Conservation (phyloP, 2,888 invertebrate species). For the Tortricodes alternella region DNA sequence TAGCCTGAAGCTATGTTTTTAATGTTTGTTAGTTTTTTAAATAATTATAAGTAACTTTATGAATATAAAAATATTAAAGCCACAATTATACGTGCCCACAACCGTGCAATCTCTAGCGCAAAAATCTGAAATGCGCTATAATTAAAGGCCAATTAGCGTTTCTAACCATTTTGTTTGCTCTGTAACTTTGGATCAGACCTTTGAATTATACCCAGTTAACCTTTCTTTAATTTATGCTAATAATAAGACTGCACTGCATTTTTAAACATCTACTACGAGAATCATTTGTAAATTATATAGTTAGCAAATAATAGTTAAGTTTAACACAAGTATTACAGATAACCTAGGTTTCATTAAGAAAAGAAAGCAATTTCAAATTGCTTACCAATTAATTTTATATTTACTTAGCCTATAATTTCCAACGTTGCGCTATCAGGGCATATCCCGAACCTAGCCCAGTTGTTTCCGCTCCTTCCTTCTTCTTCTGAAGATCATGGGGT, state of each 20-base stretch:
- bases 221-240: constrained; percentile 68
- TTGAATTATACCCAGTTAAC: constrained; percentile 61
- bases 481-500: no score
- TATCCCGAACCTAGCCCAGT: no score
- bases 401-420: no score
- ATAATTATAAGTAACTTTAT: no score
- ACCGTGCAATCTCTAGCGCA: constrained; percentile 49
- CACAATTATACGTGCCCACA: background rate
- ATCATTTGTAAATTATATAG: constrained; percentile 15
- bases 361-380: no score
- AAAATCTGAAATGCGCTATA: constrained; percentile 47
- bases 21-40: no score
- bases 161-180: constrained; percentile 59
- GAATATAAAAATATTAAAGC: background rate
- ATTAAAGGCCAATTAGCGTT: constrained; percentile 62
- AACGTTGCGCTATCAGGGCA: no score
- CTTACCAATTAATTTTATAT: no score
- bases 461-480: no score
- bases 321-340: no score
- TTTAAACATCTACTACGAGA: constrained; percentile 35
- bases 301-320: constrained; percentile 8
- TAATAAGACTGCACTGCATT: constrained; percentile 50
- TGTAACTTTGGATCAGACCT: constrained; percentile 51
- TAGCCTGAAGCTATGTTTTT: no score
- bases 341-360: no score